Base-by-base conservation (phyloP, 1,140 invertebrate species). In the Gyrodactylus salaris region DNA sequence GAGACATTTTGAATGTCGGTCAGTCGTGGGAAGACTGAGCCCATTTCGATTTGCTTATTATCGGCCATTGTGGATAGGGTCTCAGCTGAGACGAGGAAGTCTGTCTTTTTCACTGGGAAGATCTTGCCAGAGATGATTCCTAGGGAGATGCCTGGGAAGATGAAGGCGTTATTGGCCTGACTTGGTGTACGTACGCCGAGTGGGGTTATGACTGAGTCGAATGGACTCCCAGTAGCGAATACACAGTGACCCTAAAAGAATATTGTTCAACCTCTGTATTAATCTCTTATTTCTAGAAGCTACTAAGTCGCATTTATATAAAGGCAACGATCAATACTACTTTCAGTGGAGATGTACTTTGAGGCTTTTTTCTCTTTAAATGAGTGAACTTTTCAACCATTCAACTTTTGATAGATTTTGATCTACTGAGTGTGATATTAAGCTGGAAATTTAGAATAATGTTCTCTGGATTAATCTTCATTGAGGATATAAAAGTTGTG, bases 91-190 rank as follows among this genome's bases (percentile, higher is more conserved):
- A 77, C 76, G 1, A 81, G 74, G 76, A 81, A 81, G 16, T 81
- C 76, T 21, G 76, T 75, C 26, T 81, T 79, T 34, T 78, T 75
- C n/a, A 81, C 78, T 74, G 78, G 78, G 24, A 77, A 72, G 16
- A 80, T 77, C 20, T 77, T 77, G 75, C 76, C 79, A 0, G 77
- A 74, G 24, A 79, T 79, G 2, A 78, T 76, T 26, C 77, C 80
- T 7, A 81, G 75, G 0, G 79, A 80, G 1, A 81, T 77, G 22
- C 79, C 80, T 22, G 80, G 80, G 76, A 81, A 81, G 26, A 81
- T 79, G 76, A 81, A 81, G 27, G 80, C 78, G 76, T 81, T 81
- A 74, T 81, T 81, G 0, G 80, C 80, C 75, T 81, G 80, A 0
- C 80, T 79, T 0, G 80, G 79, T 72, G 76, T 24, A 26, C 76